phyloP scores from a whole-genome alignment of 2,113 vertebrate species.

The Tamias sibiricus region DNA sequence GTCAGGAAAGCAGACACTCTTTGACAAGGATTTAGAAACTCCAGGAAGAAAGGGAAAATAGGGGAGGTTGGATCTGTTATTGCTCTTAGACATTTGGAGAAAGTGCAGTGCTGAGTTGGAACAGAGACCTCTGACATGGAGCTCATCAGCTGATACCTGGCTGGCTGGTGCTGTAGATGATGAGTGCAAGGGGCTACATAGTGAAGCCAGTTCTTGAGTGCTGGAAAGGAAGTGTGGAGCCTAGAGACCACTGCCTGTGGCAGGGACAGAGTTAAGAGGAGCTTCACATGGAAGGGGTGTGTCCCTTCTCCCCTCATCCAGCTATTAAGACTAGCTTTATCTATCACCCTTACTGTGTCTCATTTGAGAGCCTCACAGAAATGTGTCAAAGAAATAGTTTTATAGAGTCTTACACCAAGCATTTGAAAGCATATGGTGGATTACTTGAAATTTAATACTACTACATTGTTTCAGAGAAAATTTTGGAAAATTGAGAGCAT shows the following conservation, averaged over 20 bases:
- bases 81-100: background rate
- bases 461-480: background rate
- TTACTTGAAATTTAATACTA: background rate
- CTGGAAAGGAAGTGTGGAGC: background rate
- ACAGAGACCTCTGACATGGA: background rate
- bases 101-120: background rate
- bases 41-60: background rate
- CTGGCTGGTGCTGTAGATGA: background rate
- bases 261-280: background rate
- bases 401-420: background rate
- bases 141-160: accelerated
- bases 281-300: too few relatives aligned
- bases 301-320: background rate
- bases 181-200: background rate
- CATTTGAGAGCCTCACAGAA: background rate
- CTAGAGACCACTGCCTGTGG: background rate
- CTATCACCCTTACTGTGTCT: background rate
- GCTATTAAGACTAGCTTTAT: background rate
- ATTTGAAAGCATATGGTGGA: background rate
- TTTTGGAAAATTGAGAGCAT: background rate
- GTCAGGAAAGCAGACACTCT: background rate
- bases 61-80: background rate
- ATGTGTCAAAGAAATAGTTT: background rate
- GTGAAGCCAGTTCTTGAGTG: background rate
- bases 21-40: background rate